phyloP scores from a whole-genome alignment of 2,797 vertebrate genomes.

The Labeo calbasu region DNA sequence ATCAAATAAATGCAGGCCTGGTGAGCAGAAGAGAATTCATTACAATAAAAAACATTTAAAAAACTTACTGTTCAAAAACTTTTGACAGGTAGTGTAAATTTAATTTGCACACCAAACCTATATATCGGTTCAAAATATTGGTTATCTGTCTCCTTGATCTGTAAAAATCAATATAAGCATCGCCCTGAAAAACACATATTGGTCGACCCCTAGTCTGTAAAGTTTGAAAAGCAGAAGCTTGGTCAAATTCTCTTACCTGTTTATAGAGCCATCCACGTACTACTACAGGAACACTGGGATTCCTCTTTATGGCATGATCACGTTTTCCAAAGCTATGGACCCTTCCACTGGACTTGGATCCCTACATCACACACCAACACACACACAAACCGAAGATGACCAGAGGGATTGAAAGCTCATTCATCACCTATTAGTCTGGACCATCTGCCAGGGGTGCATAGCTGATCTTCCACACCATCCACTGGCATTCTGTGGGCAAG shows the following conservation, averaged over 20 bases:
- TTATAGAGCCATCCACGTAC: slow-evolving; percentile 96
- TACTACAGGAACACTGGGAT: slow-evolving; percentile 89
- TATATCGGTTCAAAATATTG: no score
- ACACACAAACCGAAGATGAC: slow-evolving; percentile 24
- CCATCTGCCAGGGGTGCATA: slow-evolving; percentile 33
- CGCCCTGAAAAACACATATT: no score
- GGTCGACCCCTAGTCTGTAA: background rate
- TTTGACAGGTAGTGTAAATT: no score
- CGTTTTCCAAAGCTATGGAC: slow-evolving; percentile 94
- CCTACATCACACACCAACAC: slow-evolving; percentile 70
- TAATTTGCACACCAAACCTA: no score
- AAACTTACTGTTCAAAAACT: no score
- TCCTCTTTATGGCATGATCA: slow-evolving; percentile 91
- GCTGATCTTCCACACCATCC: slow-evolving; percentile 21
- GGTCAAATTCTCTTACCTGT: slow-evolving; percentile 78
- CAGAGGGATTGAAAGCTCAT: slow-evolving; percentile 17
- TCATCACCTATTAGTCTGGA: slow-evolving; percentile 26
- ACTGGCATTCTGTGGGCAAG: slow-evolving; percentile 20
- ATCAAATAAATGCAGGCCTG: no score
- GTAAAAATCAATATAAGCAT: no score
- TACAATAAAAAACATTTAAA: no score
- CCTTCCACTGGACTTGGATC: slow-evolving; percentile 80
- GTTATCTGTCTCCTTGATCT: no score
- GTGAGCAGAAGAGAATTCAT: no score
- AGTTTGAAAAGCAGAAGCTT: background rate